phyloP scores from a whole-genome alignment of 2,797 vertebrate species.

The Anguilla megastoma region DNA sequence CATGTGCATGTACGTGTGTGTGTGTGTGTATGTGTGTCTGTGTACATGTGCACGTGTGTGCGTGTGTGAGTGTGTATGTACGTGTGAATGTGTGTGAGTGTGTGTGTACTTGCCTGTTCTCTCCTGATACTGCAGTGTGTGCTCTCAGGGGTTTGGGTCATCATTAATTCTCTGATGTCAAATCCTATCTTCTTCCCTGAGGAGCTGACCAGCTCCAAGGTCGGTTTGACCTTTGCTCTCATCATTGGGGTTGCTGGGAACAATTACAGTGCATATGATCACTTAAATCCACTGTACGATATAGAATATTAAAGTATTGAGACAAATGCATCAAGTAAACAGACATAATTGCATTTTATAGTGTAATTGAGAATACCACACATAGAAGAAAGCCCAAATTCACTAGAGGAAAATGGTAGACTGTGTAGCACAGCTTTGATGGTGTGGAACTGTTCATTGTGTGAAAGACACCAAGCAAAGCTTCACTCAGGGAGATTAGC shows the following conservation, averaged over 20 bases:
- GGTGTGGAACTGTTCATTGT: no score
- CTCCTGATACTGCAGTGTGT: constrained; percentile 32
- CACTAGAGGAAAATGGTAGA: no score
- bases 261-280: constrained; percentile 28
- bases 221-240: constrained; percentile 69
- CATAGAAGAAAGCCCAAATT: no score
- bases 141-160: constrained; percentile 44
- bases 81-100: background rate
- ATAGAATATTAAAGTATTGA: no score
- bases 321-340: no score
- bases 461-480: background rate
- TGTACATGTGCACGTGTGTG: background rate
- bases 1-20: background rate
- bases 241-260: constrained; percentile 59
- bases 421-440: no score
- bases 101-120: constrained; percentile 50
- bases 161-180: constrained; percentile 45
- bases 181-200: constrained; percentile 53
- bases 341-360: no score
- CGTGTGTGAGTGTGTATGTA: background rate
- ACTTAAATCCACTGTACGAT: background rate
- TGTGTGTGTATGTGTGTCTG: background rate
- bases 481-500: no score
- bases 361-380: no score
- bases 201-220: constrained; percentile 73